phyloP scores from a whole-genome alignment of 2,888 invertebrate species.

The Bugula neritina region DNA sequence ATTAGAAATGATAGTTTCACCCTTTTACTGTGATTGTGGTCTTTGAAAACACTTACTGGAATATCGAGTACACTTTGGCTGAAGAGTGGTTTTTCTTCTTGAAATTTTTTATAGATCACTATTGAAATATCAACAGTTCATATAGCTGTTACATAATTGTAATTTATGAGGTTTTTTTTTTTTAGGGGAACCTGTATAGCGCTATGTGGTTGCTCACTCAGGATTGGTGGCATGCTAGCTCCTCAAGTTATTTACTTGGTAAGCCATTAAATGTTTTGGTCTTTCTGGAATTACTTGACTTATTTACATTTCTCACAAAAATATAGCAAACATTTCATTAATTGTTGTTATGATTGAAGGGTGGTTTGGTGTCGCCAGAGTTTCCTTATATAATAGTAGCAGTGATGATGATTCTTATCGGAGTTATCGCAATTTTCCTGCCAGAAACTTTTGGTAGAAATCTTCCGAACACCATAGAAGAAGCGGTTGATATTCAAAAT shows the following conservation, averaged over 20 bases:
- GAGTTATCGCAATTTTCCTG: constrained; percentile 37
- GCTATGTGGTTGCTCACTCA: constrained; percentile 39
- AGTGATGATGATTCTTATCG: constrained; percentile 36
- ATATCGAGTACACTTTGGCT: no score
- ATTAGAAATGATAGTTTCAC: no score
- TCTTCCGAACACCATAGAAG: constrained; percentile 34
- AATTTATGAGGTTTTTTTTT: not conserved
- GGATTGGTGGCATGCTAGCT: constrained; percentile 46
- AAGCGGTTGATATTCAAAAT: not conserved
- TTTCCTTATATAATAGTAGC: constrained; percentile 45
- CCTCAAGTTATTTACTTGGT: constrained; percentile 46
- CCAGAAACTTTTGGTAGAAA: constrained; percentile 42
- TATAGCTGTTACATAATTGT: no score
- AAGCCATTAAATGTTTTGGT: constrained; percentile 31
- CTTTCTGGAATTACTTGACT: no score
- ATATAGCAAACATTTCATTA: not conserved
- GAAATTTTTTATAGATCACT: no score
- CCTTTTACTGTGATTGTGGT: no score
- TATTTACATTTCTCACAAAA: no score
- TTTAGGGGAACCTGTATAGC: constrained; percentile 45
- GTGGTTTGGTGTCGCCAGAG: constrained; percentile 29
- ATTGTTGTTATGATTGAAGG: not conserved
- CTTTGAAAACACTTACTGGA: no score
- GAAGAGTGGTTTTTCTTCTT: no score
- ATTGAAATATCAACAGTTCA: no score